Evolutionary conservation across 2,797 vertebrate species (phyloP).

Genomic region (Bovichtus variegatus): DNA sequence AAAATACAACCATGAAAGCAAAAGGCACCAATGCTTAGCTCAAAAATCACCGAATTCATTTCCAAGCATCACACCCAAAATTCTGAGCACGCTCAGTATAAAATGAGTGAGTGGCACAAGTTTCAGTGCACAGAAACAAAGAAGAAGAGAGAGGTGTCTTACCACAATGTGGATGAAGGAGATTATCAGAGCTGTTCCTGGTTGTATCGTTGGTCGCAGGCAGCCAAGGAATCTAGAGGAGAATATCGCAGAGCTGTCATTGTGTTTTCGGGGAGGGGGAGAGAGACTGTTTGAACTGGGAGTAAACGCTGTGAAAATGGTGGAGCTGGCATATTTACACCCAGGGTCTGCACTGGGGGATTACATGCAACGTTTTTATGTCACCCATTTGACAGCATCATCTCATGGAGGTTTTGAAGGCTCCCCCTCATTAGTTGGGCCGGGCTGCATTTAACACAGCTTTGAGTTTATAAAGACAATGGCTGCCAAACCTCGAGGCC

Average conservation of each 20-base stretch:
- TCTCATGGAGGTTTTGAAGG: slow-evolving; percentile 75
- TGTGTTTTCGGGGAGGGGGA: slow-evolving; percentile 66
- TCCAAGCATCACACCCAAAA: slow-evolving; percentile 52
- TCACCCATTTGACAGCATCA: slow-evolving; percentile 82
- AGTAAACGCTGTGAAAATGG: slow-evolving; percentile 82
- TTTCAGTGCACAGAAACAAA: slow-evolving; percentile 73
- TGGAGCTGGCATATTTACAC: slow-evolving; percentile 84
- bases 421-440: slow-evolving; percentile 77
- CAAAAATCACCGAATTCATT: slow-evolving; percentile 43
- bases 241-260: slow-evolving; percentile 81
- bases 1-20: slow-evolving; percentile 21
- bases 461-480: slow-evolving; percentile 81
- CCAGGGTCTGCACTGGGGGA: slow-evolving; percentile 76
- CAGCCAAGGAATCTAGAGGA: slow-evolving; percentile 68
- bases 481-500: slow-evolving; percentile 75
- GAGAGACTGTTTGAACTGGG: slow-evolving; percentile 81
- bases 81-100: slow-evolving; percentile 37
- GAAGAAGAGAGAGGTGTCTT: slow-evolving; percentile 66
- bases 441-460: slow-evolving; percentile 74
- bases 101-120: slow-evolving; percentile 68
- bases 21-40: slow-evolving; percentile 15
- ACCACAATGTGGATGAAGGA: slow-evolving; percentile 76
- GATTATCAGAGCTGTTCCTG: slow-evolving; percentile 80
- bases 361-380: slow-evolving; percentile 76
- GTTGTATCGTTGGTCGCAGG: slow-evolving; percentile 74